phyloP scores from a whole-genome alignment of 2,113 vertebrate species.

The Hyaena hyaena region DNA sequence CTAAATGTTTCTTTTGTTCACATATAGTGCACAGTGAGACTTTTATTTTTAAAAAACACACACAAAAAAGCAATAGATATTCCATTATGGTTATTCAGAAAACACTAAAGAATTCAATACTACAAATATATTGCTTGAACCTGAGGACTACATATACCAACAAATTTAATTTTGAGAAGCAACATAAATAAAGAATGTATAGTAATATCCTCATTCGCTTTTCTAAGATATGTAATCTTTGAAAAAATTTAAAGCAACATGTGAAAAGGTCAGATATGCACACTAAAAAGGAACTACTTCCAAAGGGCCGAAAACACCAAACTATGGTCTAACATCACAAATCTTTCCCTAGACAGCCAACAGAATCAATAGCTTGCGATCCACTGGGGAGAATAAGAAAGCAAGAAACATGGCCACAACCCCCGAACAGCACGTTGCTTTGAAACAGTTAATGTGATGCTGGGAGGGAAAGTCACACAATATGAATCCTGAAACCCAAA shows the following conservation, averaged over 20 bases:
- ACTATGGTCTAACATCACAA: constrained; percentile 3
- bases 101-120: neutral
- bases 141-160: neutral
- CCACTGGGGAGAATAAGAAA: constrained; percentile 47
- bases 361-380: constrained; percentile 66
- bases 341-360: neutral
- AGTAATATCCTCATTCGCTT: neutral
- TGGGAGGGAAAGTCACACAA: constrained; percentile 70
- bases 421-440: constrained; percentile 37
- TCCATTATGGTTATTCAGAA: neutral
- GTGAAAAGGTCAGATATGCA: neutral
- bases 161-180: constrained; percentile 29
- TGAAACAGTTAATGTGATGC: constrained; percentile 72
- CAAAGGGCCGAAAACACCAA: constrained; percentile 3
- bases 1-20: neutral
- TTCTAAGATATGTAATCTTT: fast-evolving
- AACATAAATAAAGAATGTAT: neutral
- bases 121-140: neutral
- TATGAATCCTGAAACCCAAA: constrained; percentile 74
- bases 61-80: neutral
- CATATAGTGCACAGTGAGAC: neutral
- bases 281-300: neutral
- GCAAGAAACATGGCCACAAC: constrained; percentile 23
- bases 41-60: neutral
- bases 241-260: constrained; percentile 49